Percentiles rank a stretch among this genome's conserved stretches.
phyloP scores from a whole-genome alignment of 2,797 vertebrate species.

The Aldrovandia affinis region DNA sequence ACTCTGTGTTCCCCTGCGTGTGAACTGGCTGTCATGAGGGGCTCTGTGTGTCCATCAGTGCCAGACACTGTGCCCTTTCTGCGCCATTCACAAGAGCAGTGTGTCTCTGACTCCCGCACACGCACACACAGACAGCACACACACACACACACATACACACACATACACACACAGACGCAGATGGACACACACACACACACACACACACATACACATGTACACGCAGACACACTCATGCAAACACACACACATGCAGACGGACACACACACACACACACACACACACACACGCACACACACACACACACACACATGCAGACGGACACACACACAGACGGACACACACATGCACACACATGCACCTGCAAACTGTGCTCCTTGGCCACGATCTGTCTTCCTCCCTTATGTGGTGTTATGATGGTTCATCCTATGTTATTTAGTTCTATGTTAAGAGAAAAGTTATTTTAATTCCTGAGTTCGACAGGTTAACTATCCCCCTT shows the following conservation, averaged over 20 bases:
- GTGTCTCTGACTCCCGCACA: background rate
- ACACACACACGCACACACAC: conserved; percentile 6
- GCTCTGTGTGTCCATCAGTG: background rate
- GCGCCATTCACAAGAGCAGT: background rate
- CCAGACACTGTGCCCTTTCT: background rate
- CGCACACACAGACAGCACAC: conserved; percentile 8
- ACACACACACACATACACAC: background rate
- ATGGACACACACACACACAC: background rate
- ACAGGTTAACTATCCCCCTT: background rate
- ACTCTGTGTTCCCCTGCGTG: background rate
- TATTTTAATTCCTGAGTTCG: background rate
- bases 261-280: background rate
- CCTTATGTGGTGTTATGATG: too few species aligned
- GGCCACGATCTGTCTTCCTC: background rate
- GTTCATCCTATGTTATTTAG: too few species aligned
- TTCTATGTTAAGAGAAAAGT: background rate
- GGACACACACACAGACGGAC: background rate
- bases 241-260: background rate
- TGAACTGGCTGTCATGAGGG: background rate
- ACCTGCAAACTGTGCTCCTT: too few species aligned
- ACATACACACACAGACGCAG: background rate
- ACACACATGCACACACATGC: too few species aligned
- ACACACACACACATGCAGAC: background rate
- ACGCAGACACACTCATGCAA: background rate
- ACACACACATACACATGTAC: background rate